Evolutionary conservation across 2,888 invertebrate species (phyloP).

Genomic region (Torymus texanus): DNA sequence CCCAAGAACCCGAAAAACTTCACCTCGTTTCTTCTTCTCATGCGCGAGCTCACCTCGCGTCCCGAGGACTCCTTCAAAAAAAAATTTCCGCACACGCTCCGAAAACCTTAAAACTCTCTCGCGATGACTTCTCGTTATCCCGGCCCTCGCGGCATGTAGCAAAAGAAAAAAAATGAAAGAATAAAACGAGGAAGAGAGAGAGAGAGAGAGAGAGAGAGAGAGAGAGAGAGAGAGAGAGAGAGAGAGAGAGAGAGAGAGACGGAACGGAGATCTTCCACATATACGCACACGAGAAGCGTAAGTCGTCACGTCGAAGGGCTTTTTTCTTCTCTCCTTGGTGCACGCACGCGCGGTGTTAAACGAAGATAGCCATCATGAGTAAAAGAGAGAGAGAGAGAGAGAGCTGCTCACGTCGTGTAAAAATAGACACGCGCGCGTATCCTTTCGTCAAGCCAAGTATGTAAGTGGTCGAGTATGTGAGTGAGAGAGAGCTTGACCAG

Average conservation of each 20-base stretch:
- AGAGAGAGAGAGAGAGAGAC: too few relatives aligned
- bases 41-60: too few relatives aligned
- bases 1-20: too few relatives aligned
- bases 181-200: too few relatives aligned
- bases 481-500: constrained; percentile 42
- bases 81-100: too few relatives aligned
- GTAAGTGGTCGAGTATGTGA: constrained; percentile 67
- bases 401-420: constrained; percentile 56
- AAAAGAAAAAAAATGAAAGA: too few relatives aligned
- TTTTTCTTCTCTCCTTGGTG: constrained; percentile 26
- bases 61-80: too few relatives aligned
- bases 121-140: too few relatives aligned
- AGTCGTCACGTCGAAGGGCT: constrained; percentile 30
- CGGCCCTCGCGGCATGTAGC: not conserved
- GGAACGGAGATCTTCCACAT: constrained; percentile 5
- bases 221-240: too few relatives aligned
- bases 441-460: constrained; percentile 66
- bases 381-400: constrained; percentile 17
- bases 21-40: too few relatives aligned
- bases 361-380: constrained; percentile 58
- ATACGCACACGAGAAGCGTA: constrained; percentile 10
- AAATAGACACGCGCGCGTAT: constrained; percentile 65
- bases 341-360: constrained; percentile 56
- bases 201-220: too few relatives aligned
- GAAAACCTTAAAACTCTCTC: too few relatives aligned